Evolutionary conservation across 2,113 vertebrate genomes (phyloP), one percentile per base, ranked within the genome.

Genomic region (Epinephelus lanceolatus): DNA sequence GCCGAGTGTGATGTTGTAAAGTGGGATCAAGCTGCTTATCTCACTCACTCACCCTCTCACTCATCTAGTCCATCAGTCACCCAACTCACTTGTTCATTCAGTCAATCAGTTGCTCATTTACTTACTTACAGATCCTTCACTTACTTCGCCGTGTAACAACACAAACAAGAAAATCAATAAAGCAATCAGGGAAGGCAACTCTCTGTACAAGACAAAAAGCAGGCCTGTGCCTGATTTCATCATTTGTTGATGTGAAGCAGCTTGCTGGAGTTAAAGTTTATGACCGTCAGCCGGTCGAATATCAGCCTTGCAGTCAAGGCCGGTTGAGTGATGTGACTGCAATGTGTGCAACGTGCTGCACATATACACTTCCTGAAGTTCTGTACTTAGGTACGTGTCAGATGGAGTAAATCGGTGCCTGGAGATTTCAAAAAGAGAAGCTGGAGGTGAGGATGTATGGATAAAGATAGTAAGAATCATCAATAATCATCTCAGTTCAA

Each of bases 11-110:
- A 88, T 84, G 90, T 83, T 89, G 78, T 75, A 78, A 85, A 80
- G 84, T 80, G 67, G 73, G 80, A 90, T 88, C 91, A 86, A 84
- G 85, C 84, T 88, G 80, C 91, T 92, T 92, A 91, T 93, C 89
- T 89, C 74, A 33, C 68, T 76, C 75, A 66, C 27, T 49, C 83
- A 88, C 78, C 85, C 70, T 78, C 78, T 88, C 81, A 49, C 83
- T 86, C 66, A 86, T 90, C 69, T 8, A 52, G 71, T 81, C 67
- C 70, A 89, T 86, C 86, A 84, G 72, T 89, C 87, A 82, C 56
- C 52, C 63, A 37, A 52, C 68, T 81, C 73, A 81, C 71, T 63
- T n/a, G 11, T 77, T 81, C 74, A 72, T 42, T 71, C 57, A 68
- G 30, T 70, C 76, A 59, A 55, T 85, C 70, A 71, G 49, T 4